Evolutionary conservation across 2,888 invertebrate genomes (phyloP).

Genomic region (Rhabditophanes sp.): DNA sequence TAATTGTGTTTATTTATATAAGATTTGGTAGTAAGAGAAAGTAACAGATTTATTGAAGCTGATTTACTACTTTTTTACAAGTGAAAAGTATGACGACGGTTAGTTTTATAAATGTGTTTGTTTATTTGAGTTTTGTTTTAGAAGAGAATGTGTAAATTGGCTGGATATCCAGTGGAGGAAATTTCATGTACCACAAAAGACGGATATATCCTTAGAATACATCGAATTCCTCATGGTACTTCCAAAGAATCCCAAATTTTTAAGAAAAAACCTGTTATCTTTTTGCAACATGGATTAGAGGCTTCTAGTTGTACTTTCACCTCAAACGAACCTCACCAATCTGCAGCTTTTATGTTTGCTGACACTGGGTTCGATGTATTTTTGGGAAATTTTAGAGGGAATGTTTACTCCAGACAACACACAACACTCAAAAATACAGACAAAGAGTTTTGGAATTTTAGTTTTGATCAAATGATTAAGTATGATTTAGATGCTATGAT

Average conservation of each 20-base stretch:
- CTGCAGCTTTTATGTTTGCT: slow-evolving; percentile 18
- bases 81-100: too few relatives aligned
- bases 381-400: slow-evolving; percentile 27
- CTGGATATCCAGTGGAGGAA: slow-evolving; percentile 49
- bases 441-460: slow-evolving; percentile 58
- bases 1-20: too few relatives aligned
- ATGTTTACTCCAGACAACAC: slow-evolving; percentile 53
- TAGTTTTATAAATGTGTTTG: too few relatives aligned
- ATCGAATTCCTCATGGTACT: slow-evolving; percentile 50
- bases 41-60: too few relatives aligned
- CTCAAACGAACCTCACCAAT: slow-evolving; percentile 51
- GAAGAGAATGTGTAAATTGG: too few relatives aligned
- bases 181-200: slow-evolving; percentile 47
- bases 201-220: slow-evolving; percentile 49
- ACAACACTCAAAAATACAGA: slow-evolving; percentile 50
- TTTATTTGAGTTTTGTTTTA: too few relatives aligned
- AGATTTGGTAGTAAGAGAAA: too few relatives aligned
- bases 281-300: slow-evolving; percentile 36
- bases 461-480: slow-evolving; percentile 73
- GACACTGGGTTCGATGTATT: slow-evolving; percentile 26
- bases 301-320: slow-evolving; percentile 58
- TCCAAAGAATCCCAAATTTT: neutral
- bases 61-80: too few relatives aligned
- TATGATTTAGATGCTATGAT: slow-evolving; percentile 72
- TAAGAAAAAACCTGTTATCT: slow-evolving; percentile 21